Base-by-base conservation (phyloP, 2,888 invertebrate species). In the Orchesella flavescens region DNA sequence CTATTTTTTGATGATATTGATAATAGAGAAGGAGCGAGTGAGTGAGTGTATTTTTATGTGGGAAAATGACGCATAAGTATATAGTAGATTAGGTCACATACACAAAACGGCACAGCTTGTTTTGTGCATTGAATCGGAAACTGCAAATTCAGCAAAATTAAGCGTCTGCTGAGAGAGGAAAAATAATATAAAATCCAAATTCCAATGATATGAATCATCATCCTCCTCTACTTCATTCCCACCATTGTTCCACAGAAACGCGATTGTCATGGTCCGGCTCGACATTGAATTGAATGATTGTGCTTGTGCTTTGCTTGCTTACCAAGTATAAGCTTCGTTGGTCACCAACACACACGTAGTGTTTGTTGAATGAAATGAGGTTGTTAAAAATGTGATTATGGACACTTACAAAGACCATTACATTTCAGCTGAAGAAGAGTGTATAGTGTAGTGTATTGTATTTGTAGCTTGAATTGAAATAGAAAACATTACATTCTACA, bases 181-280 rank as follows among this genome's bases (percentile, higher is more conserved):
- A 57, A 17, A 66, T 10, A 57, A 57, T 7, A 17, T 17, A n/a
- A 23, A 15, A 68, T n/a, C n/a, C 7, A 44, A 57, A 78, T 69
- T 78, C 69, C 77, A 61, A 34, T 19, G 34, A 15, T 17, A 69
- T 78, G 77, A 78, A 69, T 78, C 77, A 68, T 75, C 65, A 34
- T 7, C 34, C 2, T 4, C 34, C 2, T 34, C n/a, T n/a, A n/a
- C n/a, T 12, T 21, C 63, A 21, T 65, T 24, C 43, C 24, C 15
- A 24, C 13, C 12, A 17, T 21, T 65, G 65, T 12, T 23, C 65
- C 24, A 2, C 13, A 24, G 17, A 12, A 15, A 21, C 12, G 10
- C 12, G 12, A 65, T 65, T 65, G 21, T 65, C 65, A 34, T 34
- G 34, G 34, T 34, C 34, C 34, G 7, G 7, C 34, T 34, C 34